These are phyloP conservation scores for Dermolepida albohirtum DNA, from an alignment of 2,888 invertebrate genomes.

Conservation along the genomic window DNA sequence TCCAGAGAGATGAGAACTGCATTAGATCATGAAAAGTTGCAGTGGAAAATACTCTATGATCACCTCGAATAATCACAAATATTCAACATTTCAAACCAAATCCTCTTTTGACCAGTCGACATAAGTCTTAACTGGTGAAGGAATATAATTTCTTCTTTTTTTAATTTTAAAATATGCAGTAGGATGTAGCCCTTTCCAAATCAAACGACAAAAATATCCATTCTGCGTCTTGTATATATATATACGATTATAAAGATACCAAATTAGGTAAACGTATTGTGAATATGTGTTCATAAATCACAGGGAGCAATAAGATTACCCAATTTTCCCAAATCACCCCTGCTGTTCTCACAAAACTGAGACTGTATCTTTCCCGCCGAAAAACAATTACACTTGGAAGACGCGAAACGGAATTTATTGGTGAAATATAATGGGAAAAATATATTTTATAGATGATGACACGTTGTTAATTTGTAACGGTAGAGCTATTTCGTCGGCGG, in stretches of 20 bases:
- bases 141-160: too few species aligned
- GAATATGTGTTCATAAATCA: conserved; percentile 13
- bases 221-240: too few species aligned
- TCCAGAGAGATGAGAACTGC: too few species aligned
- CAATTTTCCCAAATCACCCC: conserved; percentile 10
- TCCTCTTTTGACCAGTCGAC: too few species aligned
- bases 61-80: too few species aligned
- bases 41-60: too few species aligned
- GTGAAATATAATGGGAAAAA: conserved; percentile 22
- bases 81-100: too few species aligned
- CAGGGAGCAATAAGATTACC: neutral
- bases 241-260: neutral
- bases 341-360: neutral
- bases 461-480: conserved; percentile 21
- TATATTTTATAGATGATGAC: conserved; percentile 27
- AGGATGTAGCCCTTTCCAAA: too few species aligned
- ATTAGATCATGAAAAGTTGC: too few species aligned
- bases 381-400: conserved; percentile 24
- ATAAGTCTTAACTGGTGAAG: too few species aligned
- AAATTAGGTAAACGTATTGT: neutral
- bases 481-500: conserved; percentile 2
- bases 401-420: conserved; percentile 5
- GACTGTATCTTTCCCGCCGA: neutral
- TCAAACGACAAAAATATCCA: too few species aligned
- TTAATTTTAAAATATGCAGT: too few species aligned